Evolutionary conservation across 2,113 vertebrate species (phyloP).

Genomic region (Tricholaema leucomelas): DNA sequence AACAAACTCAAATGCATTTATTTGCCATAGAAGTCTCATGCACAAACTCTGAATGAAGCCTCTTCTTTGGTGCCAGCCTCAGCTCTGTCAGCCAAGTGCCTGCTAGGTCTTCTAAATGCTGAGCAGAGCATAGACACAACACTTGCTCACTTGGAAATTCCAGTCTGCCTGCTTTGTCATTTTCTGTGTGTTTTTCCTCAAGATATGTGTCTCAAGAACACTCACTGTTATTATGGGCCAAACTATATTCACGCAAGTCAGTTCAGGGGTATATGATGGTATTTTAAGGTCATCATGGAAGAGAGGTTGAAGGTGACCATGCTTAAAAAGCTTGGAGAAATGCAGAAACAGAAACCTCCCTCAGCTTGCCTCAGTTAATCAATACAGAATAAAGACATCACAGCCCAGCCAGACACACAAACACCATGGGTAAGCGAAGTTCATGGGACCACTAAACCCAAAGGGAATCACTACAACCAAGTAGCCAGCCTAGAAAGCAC

Average conservation of each 20-base stretch:
- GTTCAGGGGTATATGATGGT: neutral
- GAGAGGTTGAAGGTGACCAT: neutral
- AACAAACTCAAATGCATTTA: too few species aligned
- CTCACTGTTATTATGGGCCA: neutral
- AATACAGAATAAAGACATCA: neutral
- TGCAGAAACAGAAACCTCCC: neutral
- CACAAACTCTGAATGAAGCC: neutral
- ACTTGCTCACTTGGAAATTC: neutral
- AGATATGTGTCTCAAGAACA: neutral
- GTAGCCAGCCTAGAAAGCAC: neutral
- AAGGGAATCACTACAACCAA: neutral
- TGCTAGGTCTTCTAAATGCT: neutral
- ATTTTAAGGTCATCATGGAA: neutral
- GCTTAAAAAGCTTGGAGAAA: neutral
- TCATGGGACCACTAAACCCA: rapidly evolving
- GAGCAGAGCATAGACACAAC: neutral
- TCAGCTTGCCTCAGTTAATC: neutral
- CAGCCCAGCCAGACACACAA: neutral
- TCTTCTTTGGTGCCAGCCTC: neutral
- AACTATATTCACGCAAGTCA: neutral
- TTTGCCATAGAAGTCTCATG: neutral
- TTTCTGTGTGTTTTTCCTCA: neutral
- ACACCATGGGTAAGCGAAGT: neutral
- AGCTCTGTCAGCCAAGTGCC: neutral
- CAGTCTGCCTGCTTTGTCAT: neutral